Percentiles rank a stretch among this genome's conserved stretches.
Conservation (phyloP, 1,140 invertebrate genomes). For the Popillia japonica region DNA sequence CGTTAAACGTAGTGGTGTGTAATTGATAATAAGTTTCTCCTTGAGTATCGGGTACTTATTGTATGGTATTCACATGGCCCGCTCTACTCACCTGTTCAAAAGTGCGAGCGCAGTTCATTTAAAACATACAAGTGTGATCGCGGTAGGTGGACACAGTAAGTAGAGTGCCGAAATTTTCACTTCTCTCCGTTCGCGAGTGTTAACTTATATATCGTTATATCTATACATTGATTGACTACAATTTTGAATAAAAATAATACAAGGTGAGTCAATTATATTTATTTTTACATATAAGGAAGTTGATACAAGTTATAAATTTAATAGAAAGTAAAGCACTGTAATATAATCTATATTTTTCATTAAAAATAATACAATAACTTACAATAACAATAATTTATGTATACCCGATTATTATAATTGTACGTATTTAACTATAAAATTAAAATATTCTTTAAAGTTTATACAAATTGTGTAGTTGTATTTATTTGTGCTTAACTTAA, state of each 20-base stretch:
- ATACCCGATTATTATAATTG: too few relatives aligned
- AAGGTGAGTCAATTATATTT: neutral
- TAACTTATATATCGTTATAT: neutral
- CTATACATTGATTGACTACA: neutral
- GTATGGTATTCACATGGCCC: slow-evolving; percentile 23
- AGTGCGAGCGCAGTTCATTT: slow-evolving; percentile 16
- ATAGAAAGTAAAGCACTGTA: too few relatives aligned
- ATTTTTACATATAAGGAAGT: too few relatives aligned
- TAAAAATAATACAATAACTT: too few relatives aligned
- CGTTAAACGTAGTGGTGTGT: neutral
- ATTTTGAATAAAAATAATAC: neutral
- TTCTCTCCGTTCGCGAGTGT: neutral
- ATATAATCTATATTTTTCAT: too few relatives aligned
- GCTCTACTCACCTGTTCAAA: slow-evolving; percentile 31
- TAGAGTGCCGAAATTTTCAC: slow-evolving; percentile 10
- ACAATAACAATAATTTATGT: too few relatives aligned
- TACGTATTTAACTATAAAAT: too few relatives aligned
- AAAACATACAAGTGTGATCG: slow-evolving; percentile 23
- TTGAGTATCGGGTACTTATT: neutral
- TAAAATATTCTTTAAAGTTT: too few relatives aligned
- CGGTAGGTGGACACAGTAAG: neutral
- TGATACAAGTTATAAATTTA: too few relatives aligned
- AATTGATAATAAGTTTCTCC: slow-evolving; percentile 17
- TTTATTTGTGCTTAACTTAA: too few relatives aligned
- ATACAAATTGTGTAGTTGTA: too few relatives aligned